Evolutionary conservation across 2,888 invertebrate species (phyloP), one percentile per base, ranked within the genome.

Genomic region (Hypsopygia costalis): DNA sequence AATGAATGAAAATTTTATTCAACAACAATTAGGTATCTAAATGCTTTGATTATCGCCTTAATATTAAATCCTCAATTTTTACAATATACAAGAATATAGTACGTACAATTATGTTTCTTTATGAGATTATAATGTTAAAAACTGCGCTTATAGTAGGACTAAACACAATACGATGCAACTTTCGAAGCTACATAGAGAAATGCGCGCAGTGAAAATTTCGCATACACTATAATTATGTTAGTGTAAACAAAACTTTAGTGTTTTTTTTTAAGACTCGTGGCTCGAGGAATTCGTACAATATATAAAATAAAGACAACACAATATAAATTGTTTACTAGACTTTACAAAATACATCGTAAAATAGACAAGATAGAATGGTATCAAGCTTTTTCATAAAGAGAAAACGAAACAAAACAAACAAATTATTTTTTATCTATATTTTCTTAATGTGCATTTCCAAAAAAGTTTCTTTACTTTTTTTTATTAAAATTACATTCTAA

Each of bases 21-120:
- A 60, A 44, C 33, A 33, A 46, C 29, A 49, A 44, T 42, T 7
- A 39, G 25, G n/a, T 25, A 25, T 42, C 54, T 58, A 61, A 62
- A 61, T 58, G 58, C 54, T 44, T 48, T 35, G 49, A 50, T 52
- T 53, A 45, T 36, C 43, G 41, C 38, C 51, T 58, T 56, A 60
- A 55, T 49, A 49, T 55, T 49, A 61, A 58, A 41, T 52, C 53
- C 62, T 71, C 61, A 25, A 66, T 62, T 60, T 73, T 81, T 79
- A 80, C 76, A 82, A 76, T 79, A 80, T 82, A 82, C 81, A 82
- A 82, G 81, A 81, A 81, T 82, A 81, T 76, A 76, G 65, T 71
- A 74, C 70, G 64, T 70, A 72, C 60, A 69, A 70, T 69, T 55
- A 56, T 61, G 62, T 69, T 64, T 69, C 45, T 50, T 52, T 49